Evolutionary conservation across 2,888 invertebrate species (phyloP), one percentile per base, ranked within the genome.

Genomic region (Iphiclides podalirius): DNA sequence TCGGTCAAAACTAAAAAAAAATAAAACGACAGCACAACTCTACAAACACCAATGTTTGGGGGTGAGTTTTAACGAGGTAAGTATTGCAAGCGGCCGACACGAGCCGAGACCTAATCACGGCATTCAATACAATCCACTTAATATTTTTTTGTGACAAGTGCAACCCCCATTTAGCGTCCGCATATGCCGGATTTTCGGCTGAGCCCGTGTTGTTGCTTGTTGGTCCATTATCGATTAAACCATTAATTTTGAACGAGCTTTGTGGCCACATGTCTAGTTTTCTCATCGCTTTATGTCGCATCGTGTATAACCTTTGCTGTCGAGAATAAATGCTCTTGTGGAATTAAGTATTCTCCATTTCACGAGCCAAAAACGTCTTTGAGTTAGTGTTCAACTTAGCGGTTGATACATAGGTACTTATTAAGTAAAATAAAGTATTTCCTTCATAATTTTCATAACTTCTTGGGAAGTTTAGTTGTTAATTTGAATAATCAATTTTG

Each of bases 41-140:
- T n/a, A n/a, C n/a, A n/a, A n/a, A n/a, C n/a, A n/a, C n/a, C n/a
- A n/a, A n/a, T n/a, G n/a, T 54, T 54, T 49, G 53, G 58, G 66
- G 72, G 68, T 70, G 63, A 69, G 66, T 71, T 79, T 78, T 83
- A 81, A 82, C 71, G 75, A 84, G 82, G 75, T 73, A 75, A 62
- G 66, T 72, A 79, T 80, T 76, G 79, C 79, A 64, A 52, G 48
- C 47, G 49, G 52, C 63, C 58, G 59, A 55, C 59, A 57, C 54
- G 57, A 58, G 56, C 58, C 66, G 64, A 61, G 60, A 65, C 60
- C 69, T 78, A 77, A 86, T 85, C 79, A 84, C 70, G 75, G 76
- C 82, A 85, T 84, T 83, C 79, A 79, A 76, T 82, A 73, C 70
- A 75, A 79, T 66, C 71, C 75, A 75, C 73, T 75, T 75, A 74